Percentiles rank a stretch among this genome's conserved stretches.
phyloP scores from a whole-genome alignment of 2,888 invertebrate species.

The Tiliacea citrago region DNA sequence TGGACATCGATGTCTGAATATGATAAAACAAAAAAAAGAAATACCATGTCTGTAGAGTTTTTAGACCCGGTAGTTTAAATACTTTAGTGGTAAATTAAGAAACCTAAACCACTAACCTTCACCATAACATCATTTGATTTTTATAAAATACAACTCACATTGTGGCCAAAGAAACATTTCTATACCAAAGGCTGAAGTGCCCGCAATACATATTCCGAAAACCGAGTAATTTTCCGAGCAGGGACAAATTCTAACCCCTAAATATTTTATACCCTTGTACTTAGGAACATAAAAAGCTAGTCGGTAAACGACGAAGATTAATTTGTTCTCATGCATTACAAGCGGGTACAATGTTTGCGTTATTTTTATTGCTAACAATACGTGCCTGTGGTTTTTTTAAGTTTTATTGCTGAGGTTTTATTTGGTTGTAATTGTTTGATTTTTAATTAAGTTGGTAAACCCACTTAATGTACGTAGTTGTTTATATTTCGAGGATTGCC shows the following conservation, averaged over 20 bases:
- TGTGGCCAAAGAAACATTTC: slow-evolving; percentile 39
- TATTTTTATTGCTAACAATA: slow-evolving; percentile 54
- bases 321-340: slow-evolving; percentile 50
- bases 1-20: too few relatives aligned
- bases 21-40: too few relatives aligned
- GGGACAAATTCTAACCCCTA: slow-evolving; percentile 45
- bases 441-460: neutral
- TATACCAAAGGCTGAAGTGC: slow-evolving; percentile 13
- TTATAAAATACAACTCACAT: slow-evolving; percentile 13
- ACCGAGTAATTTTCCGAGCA: slow-evolving; percentile 33
- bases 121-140: neutral
- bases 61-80: neutral
- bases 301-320: slow-evolving; percentile 57
- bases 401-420: neutral
- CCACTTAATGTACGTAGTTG: neutral
- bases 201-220: slow-evolving; percentile 31
- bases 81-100: neutral
- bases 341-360: slow-evolving; percentile 29
- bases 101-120: neutral
- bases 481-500: too few relatives aligned
- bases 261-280: slow-evolving; percentile 49
- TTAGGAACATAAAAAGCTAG: slow-evolving; percentile 40
- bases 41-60: neutral
- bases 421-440: neutral
- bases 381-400: slow-evolving; percentile 8